Percentiles rank a stretch among this genome's conserved stretches.
phyloP scores from a whole-genome alignment of 1,140 invertebrate species.

The Adelges cooleyi region DNA sequence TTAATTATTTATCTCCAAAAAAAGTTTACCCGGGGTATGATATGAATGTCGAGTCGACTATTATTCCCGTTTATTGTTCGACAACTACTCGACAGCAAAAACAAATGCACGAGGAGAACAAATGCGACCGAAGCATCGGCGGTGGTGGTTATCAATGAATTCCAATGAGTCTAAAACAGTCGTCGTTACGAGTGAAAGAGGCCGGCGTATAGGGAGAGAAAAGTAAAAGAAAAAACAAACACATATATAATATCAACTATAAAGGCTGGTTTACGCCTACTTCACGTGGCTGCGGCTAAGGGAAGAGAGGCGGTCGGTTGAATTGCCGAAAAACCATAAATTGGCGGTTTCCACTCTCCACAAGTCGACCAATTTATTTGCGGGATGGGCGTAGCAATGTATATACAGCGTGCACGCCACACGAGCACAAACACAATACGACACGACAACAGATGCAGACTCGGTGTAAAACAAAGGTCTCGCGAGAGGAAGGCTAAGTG shows the following conservation, averaged over 20 bases:
- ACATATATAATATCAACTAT: no score
- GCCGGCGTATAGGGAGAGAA: neutral
- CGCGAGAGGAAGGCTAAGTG: conserved; percentile 2
- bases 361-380: conserved; percentile 22
- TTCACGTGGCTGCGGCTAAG: neutral
- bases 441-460: conserved; percentile 29
- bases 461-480: conserved; percentile 27
- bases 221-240: conserved; percentile 13
- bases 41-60: no score
- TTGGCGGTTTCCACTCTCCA: conserved; percentile 17
- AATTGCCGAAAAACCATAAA: conserved; percentile 26
- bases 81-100: neutral
- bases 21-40: no score
- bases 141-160: conserved; percentile 15
- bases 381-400: neutral
- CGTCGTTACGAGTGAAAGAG: neutral
- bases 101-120: neutral
- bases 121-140: neutral
- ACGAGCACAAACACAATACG: conserved; percentile 13
- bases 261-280: conserved; percentile 6
- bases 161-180: conserved; percentile 15
- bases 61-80: neutral
- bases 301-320: neutral
- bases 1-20: no score
- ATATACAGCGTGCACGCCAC: neutral